These are phyloP conservation scores for Acrocyrtus sp. DNA, from an alignment of 2,888 invertebrate species.

Conservation along the genomic window DNA sequence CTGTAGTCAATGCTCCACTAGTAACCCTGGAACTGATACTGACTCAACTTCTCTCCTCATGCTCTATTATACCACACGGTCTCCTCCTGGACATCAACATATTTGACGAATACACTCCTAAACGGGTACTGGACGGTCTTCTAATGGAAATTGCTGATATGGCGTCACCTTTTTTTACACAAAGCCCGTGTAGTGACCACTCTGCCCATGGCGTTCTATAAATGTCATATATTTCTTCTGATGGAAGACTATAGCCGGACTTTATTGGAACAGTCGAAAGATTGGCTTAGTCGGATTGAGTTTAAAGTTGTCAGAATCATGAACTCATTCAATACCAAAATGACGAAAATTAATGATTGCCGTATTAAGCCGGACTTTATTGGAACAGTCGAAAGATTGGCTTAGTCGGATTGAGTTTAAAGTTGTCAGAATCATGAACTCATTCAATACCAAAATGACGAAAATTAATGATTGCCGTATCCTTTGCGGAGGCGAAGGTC, in stretches of 20 bases:
- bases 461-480: conserved; percentile 51
- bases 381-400: conserved; percentile 53
- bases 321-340: conserved; percentile 30
- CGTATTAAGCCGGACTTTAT: conserved; percentile 36
- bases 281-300: conserved; percentile 58
- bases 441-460: conserved; percentile 27
- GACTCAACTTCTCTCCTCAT: conserved; percentile 55
- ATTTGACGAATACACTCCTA: conserved; percentile 50
- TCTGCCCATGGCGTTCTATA: conserved; percentile 47
- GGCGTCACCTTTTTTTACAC: conserved; percentile 52
- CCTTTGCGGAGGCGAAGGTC: conserved; percentile 58
- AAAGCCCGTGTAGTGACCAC: conserved; percentile 42
- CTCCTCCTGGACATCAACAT: conserved; percentile 53
- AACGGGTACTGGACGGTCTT: conserved; percentile 52
- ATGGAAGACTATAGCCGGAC: conserved; percentile 55
- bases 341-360: conserved; percentile 42
- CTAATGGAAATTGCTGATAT: conserved; percentile 59
- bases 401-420: conserved; percentile 50
- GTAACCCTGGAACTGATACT: conserved; percentile 50
- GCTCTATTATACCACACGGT: conserved; percentile 53
- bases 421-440: conserved; percentile 41
- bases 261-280: conserved; percentile 40
- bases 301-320: conserved; percentile 38
- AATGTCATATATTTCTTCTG: conserved; percentile 53
- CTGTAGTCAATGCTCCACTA: conserved; percentile 55